Percentiles rank a stretch among this genome's conserved stretches.
These are phyloP conservation scores for Lasioglossum baleicum DNA, from an alignment of 1,140 invertebrate species.

Conservation along the genomic window DNA sequence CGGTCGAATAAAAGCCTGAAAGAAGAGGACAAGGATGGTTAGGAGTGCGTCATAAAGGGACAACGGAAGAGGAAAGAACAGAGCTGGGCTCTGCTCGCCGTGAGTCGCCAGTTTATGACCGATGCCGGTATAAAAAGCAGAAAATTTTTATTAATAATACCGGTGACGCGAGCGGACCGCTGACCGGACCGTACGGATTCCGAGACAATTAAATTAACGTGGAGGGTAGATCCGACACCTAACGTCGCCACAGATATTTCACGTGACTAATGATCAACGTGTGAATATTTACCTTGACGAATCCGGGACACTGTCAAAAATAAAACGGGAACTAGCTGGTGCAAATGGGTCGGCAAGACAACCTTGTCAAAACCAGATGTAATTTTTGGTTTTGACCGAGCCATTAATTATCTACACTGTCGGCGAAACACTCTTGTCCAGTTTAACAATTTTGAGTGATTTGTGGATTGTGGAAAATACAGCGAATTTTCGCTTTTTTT, in stretches of 20 bases:
- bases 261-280: too few relatives aligned
- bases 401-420: too few relatives aligned
- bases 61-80: slow-evolving; percentile 28
- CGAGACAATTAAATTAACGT: slow-evolving; percentile 58
- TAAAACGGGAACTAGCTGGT: too few relatives aligned
- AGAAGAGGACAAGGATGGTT: slow-evolving; percentile 18
- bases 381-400: too few relatives aligned
- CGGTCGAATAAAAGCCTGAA: slow-evolving; percentile 26
- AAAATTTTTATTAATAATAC: slow-evolving; percentile 64
- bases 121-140: slow-evolving; percentile 51
- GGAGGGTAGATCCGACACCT: slow-evolving; percentile 22
- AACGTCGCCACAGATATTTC: slow-evolving; percentile 44
- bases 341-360: too few relatives aligned
- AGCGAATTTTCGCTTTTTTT: too few relatives aligned
- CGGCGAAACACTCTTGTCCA: too few relatives aligned
- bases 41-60: slow-evolving; percentile 35
- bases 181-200: slow-evolving; percentile 29
- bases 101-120: slow-evolving; percentile 52
- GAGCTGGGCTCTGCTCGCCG: slow-evolving; percentile 37
- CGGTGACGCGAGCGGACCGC: slow-evolving; percentile 20
- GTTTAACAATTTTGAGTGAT: too few relatives aligned
- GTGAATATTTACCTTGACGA: too few relatives aligned
- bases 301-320: too few relatives aligned
- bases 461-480: too few relatives aligned
- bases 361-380: too few relatives aligned